phyloP scores from a whole-genome alignment of 2,797 vertebrate species.

The Clarias platycephalus region DNA sequence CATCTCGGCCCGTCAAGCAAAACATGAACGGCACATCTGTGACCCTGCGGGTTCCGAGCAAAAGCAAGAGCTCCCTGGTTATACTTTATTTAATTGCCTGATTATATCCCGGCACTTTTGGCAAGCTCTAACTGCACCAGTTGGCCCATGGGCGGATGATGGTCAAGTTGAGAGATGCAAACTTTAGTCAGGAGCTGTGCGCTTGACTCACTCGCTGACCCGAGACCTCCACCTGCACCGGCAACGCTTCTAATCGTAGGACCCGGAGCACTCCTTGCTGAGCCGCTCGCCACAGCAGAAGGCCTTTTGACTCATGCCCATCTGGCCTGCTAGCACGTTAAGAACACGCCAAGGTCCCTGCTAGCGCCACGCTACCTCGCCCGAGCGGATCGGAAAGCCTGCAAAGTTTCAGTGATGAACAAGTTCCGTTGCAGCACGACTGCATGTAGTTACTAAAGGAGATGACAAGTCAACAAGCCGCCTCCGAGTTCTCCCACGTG shows the following conservation, averaged over 20 bases:
- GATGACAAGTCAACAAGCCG: constrained; percentile 57
- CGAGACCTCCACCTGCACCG: constrained; percentile 76
- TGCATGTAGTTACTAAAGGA: constrained; percentile 49
- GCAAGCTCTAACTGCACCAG: constrained; percentile 77
- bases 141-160: constrained; percentile 80
- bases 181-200: constrained; percentile 76
- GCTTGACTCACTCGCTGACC: constrained; percentile 79
- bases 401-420: constrained; percentile 60
- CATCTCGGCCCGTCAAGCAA: neutral
- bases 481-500: constrained; percentile 52
- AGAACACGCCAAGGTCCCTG: constrained; percentile 70
- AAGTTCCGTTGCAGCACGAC: constrained; percentile 48
- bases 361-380: constrained; percentile 62
- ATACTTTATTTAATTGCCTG: constrained; percentile 65
- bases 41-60: constrained; percentile 22
- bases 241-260: constrained; percentile 66
- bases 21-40: constrained; percentile 39
- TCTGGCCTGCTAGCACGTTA: constrained; percentile 76
- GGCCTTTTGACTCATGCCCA: constrained; percentile 83
- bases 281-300: constrained; percentile 74
- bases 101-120: constrained; percentile 66
- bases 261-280: constrained; percentile 62
- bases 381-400: constrained; percentile 58
- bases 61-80: constrained; percentile 23
- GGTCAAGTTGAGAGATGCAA: constrained; percentile 81